Evolutionary conservation across 1,140 invertebrate species (phyloP).

Genomic region (Orchestia grillus): DNA sequence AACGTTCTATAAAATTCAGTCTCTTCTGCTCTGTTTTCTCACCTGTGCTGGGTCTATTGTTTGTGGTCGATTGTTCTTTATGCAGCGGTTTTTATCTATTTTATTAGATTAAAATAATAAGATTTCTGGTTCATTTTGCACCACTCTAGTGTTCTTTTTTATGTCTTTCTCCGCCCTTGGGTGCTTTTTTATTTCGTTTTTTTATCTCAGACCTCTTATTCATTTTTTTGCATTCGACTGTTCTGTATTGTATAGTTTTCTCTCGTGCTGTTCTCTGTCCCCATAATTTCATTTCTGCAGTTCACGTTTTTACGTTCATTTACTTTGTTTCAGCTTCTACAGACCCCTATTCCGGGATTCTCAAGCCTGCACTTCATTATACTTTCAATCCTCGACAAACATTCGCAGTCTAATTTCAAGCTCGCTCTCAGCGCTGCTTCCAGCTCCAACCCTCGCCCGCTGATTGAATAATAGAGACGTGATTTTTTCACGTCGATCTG

Average conservation of each 20-base stretch:
- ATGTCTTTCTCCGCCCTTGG: too few species aligned
- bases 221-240: background rate
- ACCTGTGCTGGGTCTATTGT: too few species aligned
- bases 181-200: too few species aligned
- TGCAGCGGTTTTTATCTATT: too few species aligned
- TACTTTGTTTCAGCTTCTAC: background rate
- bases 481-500: background rate
- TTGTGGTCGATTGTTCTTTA: too few species aligned
- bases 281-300: background rate
- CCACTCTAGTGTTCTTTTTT: too few species aligned
- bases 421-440: background rate
- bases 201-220: background rate
- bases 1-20: too few species aligned
- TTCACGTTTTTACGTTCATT: background rate
- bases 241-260: background rate
- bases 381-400: background rate
- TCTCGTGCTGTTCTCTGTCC: background rate
- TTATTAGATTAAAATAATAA: too few species aligned
- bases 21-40: too few species aligned
- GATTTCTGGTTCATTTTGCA: too few species aligned
- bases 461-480: background rate
- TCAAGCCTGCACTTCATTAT: background rate
- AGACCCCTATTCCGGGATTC: background rate
- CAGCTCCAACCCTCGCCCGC: background rate
- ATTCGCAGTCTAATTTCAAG: background rate